Evolutionary conservation across 1,140 invertebrate species (phyloP).

Genomic region (Bombus fervidus): DNA sequence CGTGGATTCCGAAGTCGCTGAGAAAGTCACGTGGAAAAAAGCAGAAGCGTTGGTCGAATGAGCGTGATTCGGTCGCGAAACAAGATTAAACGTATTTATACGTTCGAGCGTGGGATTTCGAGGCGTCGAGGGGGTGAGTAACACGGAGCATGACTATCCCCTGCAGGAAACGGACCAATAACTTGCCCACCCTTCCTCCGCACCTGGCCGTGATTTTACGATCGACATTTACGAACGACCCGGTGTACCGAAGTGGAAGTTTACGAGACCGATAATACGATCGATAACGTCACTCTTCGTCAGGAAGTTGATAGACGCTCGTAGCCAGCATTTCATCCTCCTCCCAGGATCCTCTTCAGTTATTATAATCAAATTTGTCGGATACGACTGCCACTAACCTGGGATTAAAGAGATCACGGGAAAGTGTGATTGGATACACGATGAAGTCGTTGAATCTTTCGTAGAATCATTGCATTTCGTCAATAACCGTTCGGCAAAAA

Average conservation of each 20-base stretch:
- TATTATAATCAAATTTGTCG: conserved; percentile 65
- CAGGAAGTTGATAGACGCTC: conserved; percentile 55
- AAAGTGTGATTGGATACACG: background rate
- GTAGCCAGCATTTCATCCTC: conserved; percentile 12
- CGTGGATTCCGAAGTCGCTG: conserved; percentile 8
- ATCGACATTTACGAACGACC: conserved; percentile 65
- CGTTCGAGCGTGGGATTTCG: conserved; percentile 41
- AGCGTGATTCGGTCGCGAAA: conserved; percentile 41
- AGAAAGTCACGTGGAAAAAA: conserved; percentile 27
- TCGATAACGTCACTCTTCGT: conserved; percentile 66
- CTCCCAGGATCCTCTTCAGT: conserved; percentile 5
- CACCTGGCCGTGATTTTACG: conserved; percentile 60
- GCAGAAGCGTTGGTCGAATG: background rate
- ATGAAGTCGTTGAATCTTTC: background rate
- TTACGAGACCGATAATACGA: conserved; percentile 67
- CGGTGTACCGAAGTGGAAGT: conserved; percentile 55
- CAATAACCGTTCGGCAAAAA: background rate
- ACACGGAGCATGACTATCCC: conserved; percentile 2
- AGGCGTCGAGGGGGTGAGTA: background rate
- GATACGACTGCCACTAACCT: conserved; percentile 43
- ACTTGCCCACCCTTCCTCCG: conserved; percentile 29
- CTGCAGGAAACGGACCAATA: conserved; percentile 61
- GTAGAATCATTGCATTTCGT: too few species aligned
- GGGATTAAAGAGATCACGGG: background rate
- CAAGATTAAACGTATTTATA: conserved; percentile 67